Percentiles rank a stretch among this genome's conserved stretches.
Evolutionary conservation across 2,797 vertebrate genomes (phyloP).

Genomic region (Perdix hodgsoniae): DNA sequence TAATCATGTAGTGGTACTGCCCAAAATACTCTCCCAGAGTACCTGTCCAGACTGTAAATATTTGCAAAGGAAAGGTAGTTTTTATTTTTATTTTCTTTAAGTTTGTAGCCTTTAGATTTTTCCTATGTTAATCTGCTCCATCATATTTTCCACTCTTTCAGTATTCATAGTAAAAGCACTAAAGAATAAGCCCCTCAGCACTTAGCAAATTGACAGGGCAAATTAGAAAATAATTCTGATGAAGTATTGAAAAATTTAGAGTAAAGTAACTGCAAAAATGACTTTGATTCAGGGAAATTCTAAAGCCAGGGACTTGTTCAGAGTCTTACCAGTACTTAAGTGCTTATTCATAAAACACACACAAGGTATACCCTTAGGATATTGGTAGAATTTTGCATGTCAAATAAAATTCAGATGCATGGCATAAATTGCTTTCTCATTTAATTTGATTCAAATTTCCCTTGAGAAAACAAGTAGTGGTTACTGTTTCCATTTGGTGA

Average conservation of each 20-base stretch:
- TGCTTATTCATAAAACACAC: slow-evolving; percentile 9
- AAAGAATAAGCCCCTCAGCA: background rate
- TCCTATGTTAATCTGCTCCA: background rate
- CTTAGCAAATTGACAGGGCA: background rate
- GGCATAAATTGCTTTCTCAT: background rate
- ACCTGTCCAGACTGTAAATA: background rate
- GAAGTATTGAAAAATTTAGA: background rate
- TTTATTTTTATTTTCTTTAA: background rate
- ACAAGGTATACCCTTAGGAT: background rate
- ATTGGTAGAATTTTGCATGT: background rate
- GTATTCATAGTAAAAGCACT: background rate
- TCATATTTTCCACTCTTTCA: background rate
- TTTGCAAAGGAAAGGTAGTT: background rate
- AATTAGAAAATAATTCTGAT: slow-evolving; percentile 23
- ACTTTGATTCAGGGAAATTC: background rate
- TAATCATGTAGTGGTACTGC: background rate
- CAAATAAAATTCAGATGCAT: background rate
- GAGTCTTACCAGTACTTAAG: background rate
- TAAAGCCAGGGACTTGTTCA: background rate
- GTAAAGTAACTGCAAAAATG: background rate
- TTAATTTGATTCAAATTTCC: slow-evolving; percentile 3
- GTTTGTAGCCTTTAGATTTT: background rate
- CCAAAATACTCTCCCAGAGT: background rate
- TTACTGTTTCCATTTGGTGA: background rate
- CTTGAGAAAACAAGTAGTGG: background rate